Conservation (phyloP, 37 sponge, comb jelly and placozoan genomes). For the Hexactinellida sp. region DNA sequence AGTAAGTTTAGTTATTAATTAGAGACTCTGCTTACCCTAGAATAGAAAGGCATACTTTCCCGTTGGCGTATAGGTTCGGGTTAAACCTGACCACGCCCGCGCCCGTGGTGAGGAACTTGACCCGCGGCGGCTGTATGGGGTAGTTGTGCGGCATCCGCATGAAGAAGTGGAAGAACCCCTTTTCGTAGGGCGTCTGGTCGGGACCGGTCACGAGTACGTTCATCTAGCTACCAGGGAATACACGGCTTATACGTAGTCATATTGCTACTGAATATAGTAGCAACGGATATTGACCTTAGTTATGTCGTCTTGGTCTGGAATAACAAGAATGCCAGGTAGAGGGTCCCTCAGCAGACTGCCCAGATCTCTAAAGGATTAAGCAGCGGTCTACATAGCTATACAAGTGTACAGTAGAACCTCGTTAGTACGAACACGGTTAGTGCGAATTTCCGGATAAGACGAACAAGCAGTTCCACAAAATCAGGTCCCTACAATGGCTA, state of each 20-base stretch:
- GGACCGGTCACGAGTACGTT: constrained; percentile 68
- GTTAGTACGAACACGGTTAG: no score
- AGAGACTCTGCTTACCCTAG: constrained; percentile 76
- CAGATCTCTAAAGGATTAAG: constrained; percentile 72
- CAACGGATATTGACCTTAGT: constrained; percentile 40
- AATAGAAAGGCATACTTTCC: constrained; percentile 75
- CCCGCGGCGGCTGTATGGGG: constrained; percentile 52
- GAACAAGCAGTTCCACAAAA: no score
- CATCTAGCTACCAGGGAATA: constrained; percentile 30
- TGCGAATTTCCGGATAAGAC: no score
- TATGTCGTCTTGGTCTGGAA: constrained; percentile 58
- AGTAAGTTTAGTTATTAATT: no score
- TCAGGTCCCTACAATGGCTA: no score
- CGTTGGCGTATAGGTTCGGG: constrained; percentile 76
- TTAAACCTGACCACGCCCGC: constrained; percentile 71
- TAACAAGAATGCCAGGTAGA: constrained; percentile 67
- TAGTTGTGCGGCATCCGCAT: constrained; percentile 68
- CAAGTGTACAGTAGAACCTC: no score
- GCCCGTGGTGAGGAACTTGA: constrained; percentile 71
- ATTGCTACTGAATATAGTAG: background rate
- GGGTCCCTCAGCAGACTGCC: constrained; percentile 42
- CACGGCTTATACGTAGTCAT: background rate
- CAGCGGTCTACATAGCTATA: no score
- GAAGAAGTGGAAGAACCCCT: constrained; percentile 73
- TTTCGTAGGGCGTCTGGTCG: constrained; percentile 81